These are phyloP conservation scores for Pseudomyrmex gracilis DNA, from an alignment of 1,140 invertebrate species.

Conservation along the genomic window DNA sequence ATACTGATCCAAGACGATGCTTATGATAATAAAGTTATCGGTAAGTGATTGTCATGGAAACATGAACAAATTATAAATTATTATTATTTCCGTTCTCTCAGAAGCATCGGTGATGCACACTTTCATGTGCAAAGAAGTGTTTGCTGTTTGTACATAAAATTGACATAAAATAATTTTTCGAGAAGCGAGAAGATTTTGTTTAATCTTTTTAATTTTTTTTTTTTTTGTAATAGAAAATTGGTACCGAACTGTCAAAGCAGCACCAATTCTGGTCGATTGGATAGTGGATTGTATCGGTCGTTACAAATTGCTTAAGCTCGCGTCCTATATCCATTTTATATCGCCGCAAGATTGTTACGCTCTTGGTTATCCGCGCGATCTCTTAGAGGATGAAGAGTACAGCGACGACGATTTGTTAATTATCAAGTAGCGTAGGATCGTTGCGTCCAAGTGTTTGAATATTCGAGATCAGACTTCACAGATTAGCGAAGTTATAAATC, in stretches of 20 bases:
- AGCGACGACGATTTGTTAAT: background rate
- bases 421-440: too few species aligned
- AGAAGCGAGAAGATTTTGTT: background rate
- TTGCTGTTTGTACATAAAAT: background rate
- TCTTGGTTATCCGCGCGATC: constrained; percentile 50
- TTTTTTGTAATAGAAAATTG: constrained; percentile 63
- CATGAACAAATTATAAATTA: background rate
- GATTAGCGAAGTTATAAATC: too few species aligned
- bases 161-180: background rate
- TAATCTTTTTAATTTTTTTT: background rate
- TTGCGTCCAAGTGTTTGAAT: too few species aligned
- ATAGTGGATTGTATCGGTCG: constrained; percentile 77
- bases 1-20: constrained; percentile 51
- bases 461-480: background rate
- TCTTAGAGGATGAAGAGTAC: constrained; percentile 69
- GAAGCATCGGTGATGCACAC: too few species aligned
- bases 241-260: constrained; percentile 60
- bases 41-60: constrained; percentile 52
- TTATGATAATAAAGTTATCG: constrained; percentile 57
- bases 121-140: too few species aligned
- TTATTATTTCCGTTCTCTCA: too few species aligned
- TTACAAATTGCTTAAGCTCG: constrained; percentile 74
- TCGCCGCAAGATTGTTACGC: constrained; percentile 28
- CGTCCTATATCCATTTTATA: constrained; percentile 66
- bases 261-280: constrained; percentile 75